These are phyloP conservation scores for Zhengitettix transpicula DNA, from an alignment of 2,888 invertebrate genomes.

Conservation along the genomic window DNA sequence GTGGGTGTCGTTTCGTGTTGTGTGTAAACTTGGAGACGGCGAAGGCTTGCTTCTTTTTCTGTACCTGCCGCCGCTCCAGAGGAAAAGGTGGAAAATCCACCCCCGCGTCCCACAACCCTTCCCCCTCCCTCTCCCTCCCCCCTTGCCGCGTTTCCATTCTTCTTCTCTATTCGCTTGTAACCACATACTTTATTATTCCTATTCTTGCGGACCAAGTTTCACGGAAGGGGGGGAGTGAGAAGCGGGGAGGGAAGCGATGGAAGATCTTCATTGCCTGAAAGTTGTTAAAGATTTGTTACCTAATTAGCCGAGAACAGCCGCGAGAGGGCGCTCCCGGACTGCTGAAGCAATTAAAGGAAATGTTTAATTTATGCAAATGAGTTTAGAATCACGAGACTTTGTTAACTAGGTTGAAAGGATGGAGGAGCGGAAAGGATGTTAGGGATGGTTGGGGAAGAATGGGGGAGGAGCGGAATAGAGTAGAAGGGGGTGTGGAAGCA, in stretches of 20 bases:
- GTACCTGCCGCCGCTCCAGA: too few species aligned
- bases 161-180: neutral
- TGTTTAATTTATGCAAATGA: conserved; percentile 15
- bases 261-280: conserved; percentile 5
- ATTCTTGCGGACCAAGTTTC: neutral
- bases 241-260: neutral
- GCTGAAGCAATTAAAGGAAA: conserved; percentile 15
- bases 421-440: neutral
- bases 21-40: too few species aligned
- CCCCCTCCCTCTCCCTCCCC: neutral
- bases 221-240: neutral
- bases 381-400: conserved; percentile 11
- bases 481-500: too few species aligned
- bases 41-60: too few species aligned
- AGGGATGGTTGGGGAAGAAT: neutral
- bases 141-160: neutral
- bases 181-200: neutral
- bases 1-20: too few species aligned
- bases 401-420: conserved; percentile 8
- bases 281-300: conserved; percentile 15
- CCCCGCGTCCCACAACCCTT: neutral
- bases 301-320: conserved; percentile 14
- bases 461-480: too few species aligned
- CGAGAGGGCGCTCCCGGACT: conserved; percentile 7
- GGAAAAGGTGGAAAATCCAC: neutral